Base-by-base conservation (phyloP, 2,888 invertebrate genomes). In the Ellobium chinense region DNA sequence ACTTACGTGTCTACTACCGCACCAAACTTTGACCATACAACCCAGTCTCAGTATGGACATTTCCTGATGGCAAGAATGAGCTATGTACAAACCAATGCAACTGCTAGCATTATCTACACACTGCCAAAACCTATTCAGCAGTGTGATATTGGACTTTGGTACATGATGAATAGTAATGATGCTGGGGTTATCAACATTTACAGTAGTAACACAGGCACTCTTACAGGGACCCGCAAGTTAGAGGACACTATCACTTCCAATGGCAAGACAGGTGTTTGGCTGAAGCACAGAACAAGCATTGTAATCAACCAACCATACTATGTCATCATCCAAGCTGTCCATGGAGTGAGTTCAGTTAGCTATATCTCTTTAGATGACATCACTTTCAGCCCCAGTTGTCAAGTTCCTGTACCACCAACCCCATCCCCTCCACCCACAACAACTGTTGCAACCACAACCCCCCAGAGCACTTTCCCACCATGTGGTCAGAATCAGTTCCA, bases 311-410 rank as follows among this genome's bases (percentile, higher is more conserved):
- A 82, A 29, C 81, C 84, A 9, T 89, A 88, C 87, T 88, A 91
- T 84, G 82, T 92, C 7, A 88, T 91, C 36, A 88, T 92, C 54
- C 91, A 91, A 79, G 92, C 89, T 21, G 86, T 88, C 1, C 85
- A 89, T 56, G 91, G 91, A 34, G 82, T 85, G 27, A 88, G 90
- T 56, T 86, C 85, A 76, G 73, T 78, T 62, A 88, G 89, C 46
- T 90, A 91, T 80, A 88, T 91, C 65, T 89, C 91, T n/a, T 87
- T 91, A 70, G 91, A 91, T 85, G 91, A 91, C 81, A 73, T 91
- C 14, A 86, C 88, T 27, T 89, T 91, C 58, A 90, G 90, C 7
- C 90, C 91, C 37, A 88, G 87, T 2, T 91, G 91, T 86, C 86
- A 86, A 24, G 63, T 83, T 12, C 84, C 85, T 12, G 65, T 83